These are phyloP conservation scores for Cephus spinipes DNA, from an alignment of 2,888 invertebrate species.

Conservation along the genomic window DNA sequence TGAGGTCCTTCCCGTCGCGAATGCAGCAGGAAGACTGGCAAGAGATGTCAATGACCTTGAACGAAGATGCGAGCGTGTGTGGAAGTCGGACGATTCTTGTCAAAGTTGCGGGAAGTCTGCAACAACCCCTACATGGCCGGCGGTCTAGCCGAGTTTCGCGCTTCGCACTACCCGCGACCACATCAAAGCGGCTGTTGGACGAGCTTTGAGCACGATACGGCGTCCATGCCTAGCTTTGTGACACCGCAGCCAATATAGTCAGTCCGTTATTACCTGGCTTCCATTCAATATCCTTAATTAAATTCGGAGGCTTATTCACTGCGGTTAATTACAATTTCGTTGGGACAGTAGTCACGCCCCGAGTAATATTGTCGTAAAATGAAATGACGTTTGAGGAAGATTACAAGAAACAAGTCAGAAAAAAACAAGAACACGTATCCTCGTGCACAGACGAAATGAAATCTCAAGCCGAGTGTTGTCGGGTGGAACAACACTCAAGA, in stretches of 20 bases:
- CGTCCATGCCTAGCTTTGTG: slow-evolving; percentile 62
- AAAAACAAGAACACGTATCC: too few relatives aligned
- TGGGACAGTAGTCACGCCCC: slow-evolving; percentile 20
- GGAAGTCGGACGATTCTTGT: slow-evolving; percentile 49
- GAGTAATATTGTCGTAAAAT: background rate
- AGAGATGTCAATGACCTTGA: slow-evolving; percentile 10
- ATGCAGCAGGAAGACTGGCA: background rate
- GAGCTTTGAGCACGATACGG: slow-evolving; percentile 64
- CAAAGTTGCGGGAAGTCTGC: slow-evolving; percentile 50
- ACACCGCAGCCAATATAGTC: slow-evolving; percentile 65
- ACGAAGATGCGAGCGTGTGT: slow-evolving; percentile 11
- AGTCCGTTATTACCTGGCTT: slow-evolving; percentile 61
- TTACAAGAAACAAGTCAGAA: background rate
- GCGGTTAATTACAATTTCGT: slow-evolving; percentile 65
- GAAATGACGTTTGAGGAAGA: background rate
- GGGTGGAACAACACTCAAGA: background rate
- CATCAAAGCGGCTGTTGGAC: slow-evolving; percentile 62
- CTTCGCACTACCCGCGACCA: slow-evolving; percentile 63
- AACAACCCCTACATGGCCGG: slow-evolving; percentile 43
- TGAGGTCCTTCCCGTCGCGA: background rate
- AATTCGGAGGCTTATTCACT: slow-evolving; percentile 66
- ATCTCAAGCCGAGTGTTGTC: too few relatives aligned
- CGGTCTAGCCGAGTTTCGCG: slow-evolving; percentile 51
- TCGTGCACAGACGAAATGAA: too few relatives aligned
- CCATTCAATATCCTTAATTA: slow-evolving; percentile 67